Conservation (phyloP, 2,888 invertebrate species). For the Philhelius pedissequus region DNA sequence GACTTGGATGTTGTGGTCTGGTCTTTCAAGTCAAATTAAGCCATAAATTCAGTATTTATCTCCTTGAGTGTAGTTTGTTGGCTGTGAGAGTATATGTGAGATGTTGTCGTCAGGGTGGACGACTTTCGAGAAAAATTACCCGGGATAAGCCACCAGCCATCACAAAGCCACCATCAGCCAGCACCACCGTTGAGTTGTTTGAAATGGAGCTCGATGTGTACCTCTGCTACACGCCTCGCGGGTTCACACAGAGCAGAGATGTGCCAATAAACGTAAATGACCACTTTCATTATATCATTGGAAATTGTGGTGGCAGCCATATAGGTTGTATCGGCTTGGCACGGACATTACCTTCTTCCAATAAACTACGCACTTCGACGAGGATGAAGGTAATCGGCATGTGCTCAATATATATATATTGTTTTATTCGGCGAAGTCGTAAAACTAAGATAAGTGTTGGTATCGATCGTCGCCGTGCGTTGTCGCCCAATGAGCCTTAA, state of each 20-base stretch:
- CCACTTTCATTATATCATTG: slow-evolving; percentile 68
- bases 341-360: background rate
- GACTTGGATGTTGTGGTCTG: slow-evolving; percentile 68
- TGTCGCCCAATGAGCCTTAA: background rate
- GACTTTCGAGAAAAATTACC: slow-evolving; percentile 40
- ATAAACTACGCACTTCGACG: slow-evolving; percentile 1
- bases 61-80: slow-evolving; percentile 76
- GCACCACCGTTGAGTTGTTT: background rate
- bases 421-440: slow-evolving; percentile 52
- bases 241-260: slow-evolving; percentile 38
- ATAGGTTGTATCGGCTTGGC: slow-evolving; percentile 13
- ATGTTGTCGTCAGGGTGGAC: background rate
- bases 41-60: slow-evolving; percentile 79
- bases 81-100: slow-evolving; percentile 68
- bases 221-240: background rate
- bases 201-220: background rate
- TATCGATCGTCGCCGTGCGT: slow-evolving; percentile 47
- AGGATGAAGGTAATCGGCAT: background rate
- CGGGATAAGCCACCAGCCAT: slow-evolving; percentile 54
- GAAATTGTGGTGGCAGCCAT: slow-evolving; percentile 61
- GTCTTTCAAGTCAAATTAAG: slow-evolving; percentile 77
- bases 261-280: slow-evolving; percentile 68
- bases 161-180: background rate
- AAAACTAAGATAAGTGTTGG: slow-evolving; percentile 54
- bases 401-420: slow-evolving; percentile 46